Evolutionary conservation across 2,797 vertebrate species (phyloP).

Genomic region (Muscicapa comitata): DNA sequence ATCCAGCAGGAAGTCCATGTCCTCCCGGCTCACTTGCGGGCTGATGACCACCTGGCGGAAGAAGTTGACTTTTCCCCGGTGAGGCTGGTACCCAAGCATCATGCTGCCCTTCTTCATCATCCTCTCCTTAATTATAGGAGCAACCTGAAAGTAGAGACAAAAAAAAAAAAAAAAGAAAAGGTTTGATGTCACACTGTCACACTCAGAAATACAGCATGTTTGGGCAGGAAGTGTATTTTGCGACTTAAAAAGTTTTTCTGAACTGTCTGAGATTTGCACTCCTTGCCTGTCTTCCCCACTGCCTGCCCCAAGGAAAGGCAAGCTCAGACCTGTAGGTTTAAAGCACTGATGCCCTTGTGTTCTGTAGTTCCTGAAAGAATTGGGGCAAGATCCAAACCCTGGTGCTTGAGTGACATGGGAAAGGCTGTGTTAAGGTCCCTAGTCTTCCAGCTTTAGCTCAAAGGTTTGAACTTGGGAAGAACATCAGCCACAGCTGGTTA

Average conservation of each 20-base stretch:
- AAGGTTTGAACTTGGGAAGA: not conserved
- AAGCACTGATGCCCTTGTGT: not conserved
- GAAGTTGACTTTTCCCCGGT: slow-evolving; percentile 82
- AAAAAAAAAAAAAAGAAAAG: not conserved
- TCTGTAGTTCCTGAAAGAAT: not conserved
- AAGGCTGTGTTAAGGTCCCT: not conserved
- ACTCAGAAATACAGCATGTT: not conserved
- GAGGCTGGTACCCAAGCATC: slow-evolving; percentile 85
- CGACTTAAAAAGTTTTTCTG: not conserved
- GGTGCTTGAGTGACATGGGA: not conserved
- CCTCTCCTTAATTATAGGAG: slow-evolving; percentile 84
- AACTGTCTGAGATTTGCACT: not conserved
- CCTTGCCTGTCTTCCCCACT: not conserved
- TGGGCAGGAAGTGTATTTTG: not conserved
- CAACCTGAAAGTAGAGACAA: slow-evolving; percentile 72
- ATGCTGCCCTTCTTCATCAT: slow-evolving; percentile 87
- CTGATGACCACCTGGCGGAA: slow-evolving; percentile 87
- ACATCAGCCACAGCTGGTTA: not conserved
- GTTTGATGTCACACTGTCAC: not conserved
- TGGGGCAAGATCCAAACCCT: not conserved
- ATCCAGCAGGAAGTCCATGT: slow-evolving; percentile 85
- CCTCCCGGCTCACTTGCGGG: slow-evolving; percentile 78
- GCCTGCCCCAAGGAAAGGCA: not conserved
- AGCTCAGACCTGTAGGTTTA: not conserved
- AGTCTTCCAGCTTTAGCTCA: not conserved